These are phyloP conservation scores for Lagocephalus sceleratus DNA, from an alignment of 2,797 vertebrate genomes.

Conservation along the genomic window DNA sequence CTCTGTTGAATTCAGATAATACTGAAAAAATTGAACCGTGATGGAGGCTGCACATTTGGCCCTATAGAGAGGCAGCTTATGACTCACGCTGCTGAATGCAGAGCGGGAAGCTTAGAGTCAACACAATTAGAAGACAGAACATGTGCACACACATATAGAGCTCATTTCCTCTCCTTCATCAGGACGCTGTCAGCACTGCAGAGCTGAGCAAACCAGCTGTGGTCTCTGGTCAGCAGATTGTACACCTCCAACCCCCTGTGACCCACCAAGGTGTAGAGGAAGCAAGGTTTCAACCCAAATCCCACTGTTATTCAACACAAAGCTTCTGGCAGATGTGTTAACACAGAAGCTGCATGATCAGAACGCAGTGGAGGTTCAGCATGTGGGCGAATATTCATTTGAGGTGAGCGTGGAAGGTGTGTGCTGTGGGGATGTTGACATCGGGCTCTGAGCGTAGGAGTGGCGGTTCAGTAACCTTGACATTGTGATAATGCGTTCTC, in stretches of 20 bases:
- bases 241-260: slow-evolving; percentile 10
- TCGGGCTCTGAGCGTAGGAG: slow-evolving; percentile 20
- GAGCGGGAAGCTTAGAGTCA: slow-evolving; percentile 25
- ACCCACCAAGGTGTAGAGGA: slow-evolving; percentile 25
- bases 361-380: slow-evolving; percentile 9
- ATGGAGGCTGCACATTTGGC: slow-evolving; percentile 55
- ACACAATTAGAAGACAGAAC: slow-evolving; percentile 52
- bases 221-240: slow-evolving; percentile 39
- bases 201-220: slow-evolving; percentile 28
- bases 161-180: slow-evolving; percentile 29
- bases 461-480: slow-evolving; percentile 26
- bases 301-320: slow-evolving; percentile 10
- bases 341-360: slow-evolving; percentile 25
- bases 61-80: slow-evolving; percentile 46
- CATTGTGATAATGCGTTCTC: slow-evolving; percentile 23
- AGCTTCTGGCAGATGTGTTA: slow-evolving; percentile 4
- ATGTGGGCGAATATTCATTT: slow-evolving; percentile 23
- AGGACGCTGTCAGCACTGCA: slow-evolving; percentile 28
- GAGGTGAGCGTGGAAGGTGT: slow-evolving; percentile 29
- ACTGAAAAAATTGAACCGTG: slow-evolving; percentile 13
- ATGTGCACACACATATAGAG: slow-evolving; percentile 16
- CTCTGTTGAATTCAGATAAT: slow-evolving; percentile 21
- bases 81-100: slow-evolving; percentile 54
- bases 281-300: slow-evolving; percentile 20
- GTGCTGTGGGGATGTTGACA: slow-evolving; percentile 21